These are phyloP conservation scores for Nymphalis urticae DNA, from an alignment of 2,888 invertebrate genomes.

Conservation along the genomic window DNA sequence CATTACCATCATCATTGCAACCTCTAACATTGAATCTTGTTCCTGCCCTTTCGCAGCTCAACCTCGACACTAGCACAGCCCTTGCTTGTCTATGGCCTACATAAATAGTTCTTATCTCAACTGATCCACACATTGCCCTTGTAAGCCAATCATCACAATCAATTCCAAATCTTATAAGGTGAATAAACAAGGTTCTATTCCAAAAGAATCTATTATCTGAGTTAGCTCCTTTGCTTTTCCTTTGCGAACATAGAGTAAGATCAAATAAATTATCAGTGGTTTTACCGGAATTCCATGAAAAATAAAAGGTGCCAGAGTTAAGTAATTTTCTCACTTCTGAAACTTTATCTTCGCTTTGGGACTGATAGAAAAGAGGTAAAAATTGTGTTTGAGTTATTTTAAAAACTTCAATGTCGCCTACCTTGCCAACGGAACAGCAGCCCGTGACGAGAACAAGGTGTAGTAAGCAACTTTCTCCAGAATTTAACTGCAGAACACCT, in stretches of 20 bases:
- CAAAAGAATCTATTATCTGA: conserved; percentile 99
- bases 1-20: conserved; percentile 99
- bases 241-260: conserved; percentile 96
- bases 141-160: conserved; percentile 95
- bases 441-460: conserved; percentile 97
- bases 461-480: conserved; percentile 90
- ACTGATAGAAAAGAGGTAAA: conserved; percentile 90
- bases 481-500: conserved; percentile 94
- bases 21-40: conserved; percentile 99
- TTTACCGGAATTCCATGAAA: conserved; percentile 88
- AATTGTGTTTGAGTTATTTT: conserved; percentile 96
- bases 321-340: conserved; percentile 90
- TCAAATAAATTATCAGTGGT: conserved; percentile 85
- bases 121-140: conserved; percentile 97
- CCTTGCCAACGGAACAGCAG: conserved; percentile 97
- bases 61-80: conserved; percentile 96
- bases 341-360: conserved; percentile 83
- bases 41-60: conserved; percentile 98
- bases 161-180: conserved; percentile 94
- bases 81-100: conserved; percentile 96
- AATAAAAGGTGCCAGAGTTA: conserved; percentile 99
- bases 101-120: conserved; percentile 99
- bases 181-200: conserved; percentile 98
- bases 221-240: conserved; percentile 88
- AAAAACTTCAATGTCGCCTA: conserved; percentile 96